Percentiles rank a stretch among this genome's conserved stretches.
These are phyloP conservation scores for Chamaedrilus cognettii DNA, from an alignment of 2,888 invertebrate genomes.

Conservation along the genomic window DNA sequence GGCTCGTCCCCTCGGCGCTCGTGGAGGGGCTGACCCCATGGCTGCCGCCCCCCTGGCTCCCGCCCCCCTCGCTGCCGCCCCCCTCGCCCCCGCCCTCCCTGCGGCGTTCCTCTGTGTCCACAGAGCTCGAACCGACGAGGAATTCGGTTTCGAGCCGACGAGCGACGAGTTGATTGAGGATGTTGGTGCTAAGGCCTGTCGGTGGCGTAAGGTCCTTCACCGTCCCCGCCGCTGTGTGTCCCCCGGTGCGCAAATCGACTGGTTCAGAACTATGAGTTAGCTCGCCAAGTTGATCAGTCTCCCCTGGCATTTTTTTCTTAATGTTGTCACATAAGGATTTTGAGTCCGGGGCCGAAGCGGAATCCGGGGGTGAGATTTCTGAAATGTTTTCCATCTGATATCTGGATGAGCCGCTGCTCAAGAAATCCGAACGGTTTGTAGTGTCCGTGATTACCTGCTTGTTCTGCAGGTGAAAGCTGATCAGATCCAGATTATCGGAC, in stretches of 20 bases:
- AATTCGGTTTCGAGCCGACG: not conserved
- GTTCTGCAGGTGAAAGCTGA: constrained; percentile 7
- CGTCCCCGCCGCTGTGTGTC: not conserved
- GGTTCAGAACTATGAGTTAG: not conserved
- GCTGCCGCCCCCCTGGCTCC: too few relatives aligned
- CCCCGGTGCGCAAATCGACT: not conserved
- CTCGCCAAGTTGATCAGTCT: not conserved
- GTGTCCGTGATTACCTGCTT: not conserved
- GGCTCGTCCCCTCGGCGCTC: not conserved
- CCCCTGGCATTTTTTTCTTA: too few relatives aligned
- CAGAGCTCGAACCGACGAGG: not conserved
- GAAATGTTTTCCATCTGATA: too few relatives aligned
- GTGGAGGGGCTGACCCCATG: not conserved
- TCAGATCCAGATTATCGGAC: not conserved
- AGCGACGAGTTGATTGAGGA: not conserved
- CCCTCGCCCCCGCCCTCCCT: not conserved
- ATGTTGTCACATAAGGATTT: too few relatives aligned
- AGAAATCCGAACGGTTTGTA: not conserved
- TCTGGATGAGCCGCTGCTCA: not conserved
- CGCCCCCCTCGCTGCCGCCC: too few relatives aligned
- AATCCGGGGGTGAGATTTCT: too few relatives aligned
- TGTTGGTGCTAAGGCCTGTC: not conserved
- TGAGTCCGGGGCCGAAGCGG: not conserved
- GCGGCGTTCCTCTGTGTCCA: not conserved
- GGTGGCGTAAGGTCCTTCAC: constrained; percentile 1